Percentiles rank a stretch among this genome's conserved stretches.
Evolutionary conservation across 2,797 vertebrate species (phyloP).

Genomic region (Malurus splendens): DNA sequence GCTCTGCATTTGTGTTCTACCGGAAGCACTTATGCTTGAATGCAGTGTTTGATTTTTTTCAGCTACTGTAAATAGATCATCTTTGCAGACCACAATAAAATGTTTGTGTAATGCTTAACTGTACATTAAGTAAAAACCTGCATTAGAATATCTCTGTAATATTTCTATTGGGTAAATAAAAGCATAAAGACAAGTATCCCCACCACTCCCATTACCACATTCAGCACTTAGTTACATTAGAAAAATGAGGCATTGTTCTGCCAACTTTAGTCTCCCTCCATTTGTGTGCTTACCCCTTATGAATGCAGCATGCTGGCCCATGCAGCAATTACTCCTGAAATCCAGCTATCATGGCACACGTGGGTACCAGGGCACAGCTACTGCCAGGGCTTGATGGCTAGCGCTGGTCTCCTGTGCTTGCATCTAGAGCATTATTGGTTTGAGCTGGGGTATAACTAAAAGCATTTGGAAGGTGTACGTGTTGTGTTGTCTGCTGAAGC

Average conservation of each 20-base stretch:
- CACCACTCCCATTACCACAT: slow-evolving; percentile 33
- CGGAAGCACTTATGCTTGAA: background rate
- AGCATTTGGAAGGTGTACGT: background rate
- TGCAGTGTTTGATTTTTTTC: background rate
- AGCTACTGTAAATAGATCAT: slow-evolving; percentile 18
- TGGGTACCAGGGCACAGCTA: background rate
- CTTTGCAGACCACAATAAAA: slow-evolving; percentile 51
- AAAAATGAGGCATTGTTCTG: slow-evolving; percentile 38
- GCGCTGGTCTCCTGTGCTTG: background rate
- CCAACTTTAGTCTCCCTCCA: slow-evolving; percentile 27
- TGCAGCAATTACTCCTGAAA: background rate
- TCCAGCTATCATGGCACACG: background rate
- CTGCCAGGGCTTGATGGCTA: background rate
- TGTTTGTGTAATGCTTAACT: slow-evolving; percentile 40
- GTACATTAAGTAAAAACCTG: slow-evolving; percentile 46
- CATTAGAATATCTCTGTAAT: background rate
- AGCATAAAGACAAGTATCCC: slow-evolving; percentile 28
- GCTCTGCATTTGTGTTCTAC: background rate
- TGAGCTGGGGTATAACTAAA: background rate
- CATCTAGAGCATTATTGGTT: background rate
- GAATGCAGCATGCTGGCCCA: background rate
- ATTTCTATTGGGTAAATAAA: slow-evolving; percentile 22
- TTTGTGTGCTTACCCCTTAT: background rate
- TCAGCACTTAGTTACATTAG: slow-evolving; percentile 50
- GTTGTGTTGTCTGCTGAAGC: background rate